A percentile compares a stretch with the other conserved stretches of the same genome.
These are phyloP conservation scores for Drosophila mettleri DNA, from an alignment of 2,888 invertebrate species.

Conservation along the genomic window DNA sequence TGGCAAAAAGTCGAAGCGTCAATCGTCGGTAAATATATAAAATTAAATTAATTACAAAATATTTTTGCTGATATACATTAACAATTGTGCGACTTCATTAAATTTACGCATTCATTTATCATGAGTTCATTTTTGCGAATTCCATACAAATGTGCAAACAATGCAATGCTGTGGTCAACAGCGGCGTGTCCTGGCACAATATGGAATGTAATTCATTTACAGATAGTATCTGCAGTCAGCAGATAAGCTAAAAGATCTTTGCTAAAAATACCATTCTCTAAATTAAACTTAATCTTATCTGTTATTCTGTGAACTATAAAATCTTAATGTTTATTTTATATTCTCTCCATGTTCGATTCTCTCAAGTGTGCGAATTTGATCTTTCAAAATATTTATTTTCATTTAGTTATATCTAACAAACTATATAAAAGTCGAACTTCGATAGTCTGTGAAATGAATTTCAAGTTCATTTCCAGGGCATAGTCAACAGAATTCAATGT, in stretches of 20 bases:
- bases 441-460: not conserved
- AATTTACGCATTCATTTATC: slow-evolving; percentile 68
- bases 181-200: not conserved
- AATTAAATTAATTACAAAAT: slow-evolving; percentile 42
- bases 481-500: not conserved
- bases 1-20: not conserved
- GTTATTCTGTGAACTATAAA: not conserved
- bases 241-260: not conserved
- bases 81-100: slow-evolving; percentile 77
- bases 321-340: not conserved
- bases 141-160: slow-evolving; percentile 57
- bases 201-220: slow-evolving; percentile 5
- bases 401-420: too few species aligned
- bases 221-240: not conserved
- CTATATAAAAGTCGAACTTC: not conserved
- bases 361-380: not conserved
- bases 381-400: too few species aligned
- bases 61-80: slow-evolving; percentile 39
- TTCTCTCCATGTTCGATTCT: too few species aligned
- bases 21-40: not conserved
- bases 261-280: not conserved
- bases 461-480: not conserved
- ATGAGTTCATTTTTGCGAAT: slow-evolving; percentile 55
- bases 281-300: too few species aligned
- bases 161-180: slow-evolving; percentile 37